Conservation (phyloP, 2,888 invertebrate species). For the Allacma fusca region DNA sequence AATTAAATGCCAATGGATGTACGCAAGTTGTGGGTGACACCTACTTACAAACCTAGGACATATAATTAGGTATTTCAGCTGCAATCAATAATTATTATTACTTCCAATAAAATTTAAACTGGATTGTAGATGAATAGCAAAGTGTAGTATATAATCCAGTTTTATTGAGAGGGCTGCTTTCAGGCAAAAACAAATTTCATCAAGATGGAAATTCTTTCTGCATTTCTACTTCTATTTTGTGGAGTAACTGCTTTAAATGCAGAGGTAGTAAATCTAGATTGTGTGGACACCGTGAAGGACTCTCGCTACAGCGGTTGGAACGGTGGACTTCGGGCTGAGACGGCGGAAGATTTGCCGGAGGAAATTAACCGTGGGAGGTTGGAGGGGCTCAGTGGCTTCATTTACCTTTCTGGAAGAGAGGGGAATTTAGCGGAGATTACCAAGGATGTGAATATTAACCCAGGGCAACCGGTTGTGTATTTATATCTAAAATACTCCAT, state of each 20-base stretch:
- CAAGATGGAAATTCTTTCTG: not conserved
- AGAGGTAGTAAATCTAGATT: not conserved
- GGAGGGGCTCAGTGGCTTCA: not conserved
- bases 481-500: conserved; percentile 2
- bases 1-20: too few species aligned
- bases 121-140: too few species aligned
- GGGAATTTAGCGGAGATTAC: not conserved
- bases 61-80: too few species aligned
- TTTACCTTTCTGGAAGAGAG: not conserved
- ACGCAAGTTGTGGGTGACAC: too few species aligned
- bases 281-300: not conserved
- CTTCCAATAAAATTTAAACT: too few species aligned
- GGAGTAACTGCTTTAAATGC: not conserved
- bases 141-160: too few species aligned
- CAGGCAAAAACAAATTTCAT: not conserved
- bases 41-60: too few species aligned
- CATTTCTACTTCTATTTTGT: not conserved
- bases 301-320: not conserved
- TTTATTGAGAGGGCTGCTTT: too few species aligned
- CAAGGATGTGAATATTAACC: not conserved
- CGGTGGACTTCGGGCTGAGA: not conserved
- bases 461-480: not conserved
- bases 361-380: not conserved
- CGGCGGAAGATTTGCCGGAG: not conserved
- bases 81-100: too few species aligned